Conservation (phyloP, 2,113 vertebrate species). For the Menura novaehollandiae region DNA sequence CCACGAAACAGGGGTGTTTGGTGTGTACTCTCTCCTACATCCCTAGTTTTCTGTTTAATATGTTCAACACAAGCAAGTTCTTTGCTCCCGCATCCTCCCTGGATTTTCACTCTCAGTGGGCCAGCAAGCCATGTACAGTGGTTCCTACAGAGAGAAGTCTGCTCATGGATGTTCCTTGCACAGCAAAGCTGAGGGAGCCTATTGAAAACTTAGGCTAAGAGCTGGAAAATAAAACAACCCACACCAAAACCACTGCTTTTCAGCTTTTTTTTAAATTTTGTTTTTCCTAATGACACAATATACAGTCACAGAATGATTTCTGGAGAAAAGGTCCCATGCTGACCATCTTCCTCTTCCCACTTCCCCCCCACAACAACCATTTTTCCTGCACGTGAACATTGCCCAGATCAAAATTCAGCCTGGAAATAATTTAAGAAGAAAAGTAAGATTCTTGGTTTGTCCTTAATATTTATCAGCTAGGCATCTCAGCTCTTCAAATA, state of each 20-base stretch:
- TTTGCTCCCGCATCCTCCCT: not conserved
- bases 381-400: not conserved
- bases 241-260: not conserved
- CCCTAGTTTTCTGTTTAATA: not conserved
- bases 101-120: not conserved
- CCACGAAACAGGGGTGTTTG: not conserved
- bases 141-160: not conserved
- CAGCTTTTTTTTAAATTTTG: not conserved
- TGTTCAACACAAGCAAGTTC: not conserved
- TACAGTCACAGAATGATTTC: not conserved
- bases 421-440: not conserved
- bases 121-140: not conserved
- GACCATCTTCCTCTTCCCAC: not conserved
- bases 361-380: accelerated
- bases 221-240: not conserved
- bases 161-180: not conserved
- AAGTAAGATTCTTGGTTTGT: not conserved
- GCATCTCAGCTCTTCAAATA: not conserved
- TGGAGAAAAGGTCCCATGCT: not conserved
- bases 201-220: not conserved
- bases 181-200: not conserved
- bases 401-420: not conserved
- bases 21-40: not conserved
- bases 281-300: not conserved
- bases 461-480: not conserved